Evolutionary conservation across 2,797 vertebrate species (phyloP), one percentile per base, ranked within the genome.

Genomic region (Geotrypetes seraphini): DNA sequence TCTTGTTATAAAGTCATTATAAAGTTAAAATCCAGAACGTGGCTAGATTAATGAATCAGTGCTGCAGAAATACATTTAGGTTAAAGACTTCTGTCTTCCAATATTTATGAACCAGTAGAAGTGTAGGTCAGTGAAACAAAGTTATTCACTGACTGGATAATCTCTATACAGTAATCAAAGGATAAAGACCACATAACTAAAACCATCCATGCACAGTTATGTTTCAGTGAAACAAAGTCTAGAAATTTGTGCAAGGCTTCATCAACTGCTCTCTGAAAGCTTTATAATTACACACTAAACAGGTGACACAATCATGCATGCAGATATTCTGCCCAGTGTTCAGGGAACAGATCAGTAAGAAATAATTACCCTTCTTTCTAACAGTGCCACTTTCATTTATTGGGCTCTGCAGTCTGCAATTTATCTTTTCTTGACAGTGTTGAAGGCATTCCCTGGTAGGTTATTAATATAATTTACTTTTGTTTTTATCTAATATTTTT

Each of bases 301-400:
- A 56, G 51, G 47, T 55, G 28, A 39, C 43, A 11, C 41, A 48
- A 22, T 48, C 53, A 55, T 21, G 1, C 2, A 5, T 11, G n/a
- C n/a, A 8, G 9, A 6, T 36, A 16, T 23, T 13, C 47, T 53
- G 42, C 30, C 39, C 5, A 24, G 28, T 6, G 47, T 30, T 57
- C 47, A 57, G 3, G 37, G 11, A 49, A 14, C 21, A 32, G 24
- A 46, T 26, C 40, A 27, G 18, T 37, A 39, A 31, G 13, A 37
- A 50, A 42, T 55, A 57, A 69, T 59, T 63, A 47, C 14, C 62
- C 3, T 33, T 37, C 17, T 44, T 66, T 60, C 55, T 63, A 31
- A 40, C 6, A 15, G 15, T 50, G 28, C 38, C 39, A 18, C 8
- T 49, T 70, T 48, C 47, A 40, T 36, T 2, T 56, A 44, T 57